These are phyloP conservation scores for Drosophila sechellia DNA, from an alignment of 1,140 invertebrate genomes.

Conservation along the genomic window DNA sequence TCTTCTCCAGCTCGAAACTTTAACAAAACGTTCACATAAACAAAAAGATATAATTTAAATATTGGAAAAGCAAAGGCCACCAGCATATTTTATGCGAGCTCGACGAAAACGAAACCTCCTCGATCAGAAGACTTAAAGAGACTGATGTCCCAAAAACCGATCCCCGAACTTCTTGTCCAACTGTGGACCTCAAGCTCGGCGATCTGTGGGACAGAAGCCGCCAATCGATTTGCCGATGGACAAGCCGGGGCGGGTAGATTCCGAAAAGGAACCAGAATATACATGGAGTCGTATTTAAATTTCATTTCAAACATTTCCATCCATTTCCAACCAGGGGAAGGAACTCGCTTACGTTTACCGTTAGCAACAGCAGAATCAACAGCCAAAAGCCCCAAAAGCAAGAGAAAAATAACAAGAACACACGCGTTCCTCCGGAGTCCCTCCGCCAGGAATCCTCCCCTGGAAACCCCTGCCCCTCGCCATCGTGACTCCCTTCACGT, in stretches of 20 bases:
- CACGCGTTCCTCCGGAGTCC: constrained; percentile 16
- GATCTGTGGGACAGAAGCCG: constrained; percentile 6
- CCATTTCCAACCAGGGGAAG: constrained; percentile 13
- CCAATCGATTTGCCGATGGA: constrained; percentile 30
- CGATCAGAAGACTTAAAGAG: background rate
- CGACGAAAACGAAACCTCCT: background rate
- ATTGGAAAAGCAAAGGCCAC: background rate
- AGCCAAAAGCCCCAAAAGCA: constrained; percentile 30
- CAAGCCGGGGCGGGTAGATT: constrained; percentile 3
- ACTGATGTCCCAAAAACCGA: constrained; percentile 5
- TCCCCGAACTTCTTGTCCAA: background rate
- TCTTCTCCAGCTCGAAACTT: background rate
- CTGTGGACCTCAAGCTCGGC: background rate
- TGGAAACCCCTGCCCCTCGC: background rate
- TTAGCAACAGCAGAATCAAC: constrained; percentile 40
- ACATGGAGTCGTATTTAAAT: constrained; percentile 59
- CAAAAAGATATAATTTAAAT: background rate
- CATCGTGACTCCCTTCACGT: constrained; percentile 54
- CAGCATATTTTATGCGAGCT: constrained; percentile 1
- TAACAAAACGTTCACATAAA: background rate
- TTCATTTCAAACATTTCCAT: constrained; percentile 37
- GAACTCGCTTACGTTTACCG: constrained; percentile 60
- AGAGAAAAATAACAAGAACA: constrained; percentile 51
- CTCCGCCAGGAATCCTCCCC: background rate
- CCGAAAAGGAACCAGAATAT: constrained; percentile 16